Evolutionary conservation across 2,888 invertebrate species (phyloP), one percentile per base, ranked within the genome.

Genomic region (Lasioglossum malachurum): DNA sequence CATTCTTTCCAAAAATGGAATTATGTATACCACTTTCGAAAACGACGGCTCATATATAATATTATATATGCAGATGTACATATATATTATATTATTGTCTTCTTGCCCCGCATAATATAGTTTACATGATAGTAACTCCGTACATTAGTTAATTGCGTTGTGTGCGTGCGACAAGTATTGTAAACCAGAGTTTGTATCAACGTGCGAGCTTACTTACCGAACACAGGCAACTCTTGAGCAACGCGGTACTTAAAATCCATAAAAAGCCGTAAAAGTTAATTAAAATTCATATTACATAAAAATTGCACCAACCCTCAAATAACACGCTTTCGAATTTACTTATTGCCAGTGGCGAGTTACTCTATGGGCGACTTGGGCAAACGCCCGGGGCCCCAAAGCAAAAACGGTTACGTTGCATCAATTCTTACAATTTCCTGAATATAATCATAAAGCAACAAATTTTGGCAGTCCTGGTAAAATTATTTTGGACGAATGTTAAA

Each of bases 141-240:
- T 73, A 64, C 64, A 64, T 31, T 64, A 31, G 44, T 53, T 46
- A 31, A 60, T 27, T 31, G 19, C 31, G 38, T 64, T 31, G 46
- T 31, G 38, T 53, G 46, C 19, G 12, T 31, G n/a, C 60, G n/a
- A 64, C 64, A 31, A 27, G 64, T 16, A 64, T 64, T 31, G 31
- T 64, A 19, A 64, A 31, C 31, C 31, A 31, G 31, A 31, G 16
- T 16, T 64, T 31, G 64, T 27, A 64, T 16, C 31, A 57, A n/a
- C 64, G 31, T 31, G 31, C 64, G 31, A 64, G 12, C 64, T 31
- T 64, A 64, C 57, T 57, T 57, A 57, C 64, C 64, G 64, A 57
- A 57, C n/a, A 57, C 57, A 57, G 57, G n/a, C 53, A 57, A 57
- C 57, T n/a, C 57, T n/a, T n/a, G 57, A n/a, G n/a, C n/a, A 57